phyloP scores from a whole-genome alignment of 2,113 vertebrate species.

The Cheilinus undulatus region DNA sequence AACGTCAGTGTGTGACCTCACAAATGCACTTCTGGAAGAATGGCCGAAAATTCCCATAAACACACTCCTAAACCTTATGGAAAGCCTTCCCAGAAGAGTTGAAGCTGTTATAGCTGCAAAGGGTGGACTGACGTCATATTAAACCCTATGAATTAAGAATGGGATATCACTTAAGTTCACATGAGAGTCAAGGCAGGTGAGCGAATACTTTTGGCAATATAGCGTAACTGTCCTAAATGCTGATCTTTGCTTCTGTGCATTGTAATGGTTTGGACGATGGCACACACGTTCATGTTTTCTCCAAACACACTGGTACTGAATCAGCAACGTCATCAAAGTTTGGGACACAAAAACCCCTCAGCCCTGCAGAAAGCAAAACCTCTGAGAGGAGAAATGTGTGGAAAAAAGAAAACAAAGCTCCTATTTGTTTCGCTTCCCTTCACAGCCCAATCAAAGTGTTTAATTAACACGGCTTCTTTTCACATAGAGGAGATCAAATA shows the following conservation, averaged over 20 bases:
- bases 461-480: slow-evolving; percentile 81
- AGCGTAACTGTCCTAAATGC: slow-evolving; percentile 23
- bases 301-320: slow-evolving; percentile 54
- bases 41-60: no score
- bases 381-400: slow-evolving; percentile 55
- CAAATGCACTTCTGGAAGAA: no score
- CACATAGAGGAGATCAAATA: slow-evolving; percentile 71
- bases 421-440: slow-evolving; percentile 67
- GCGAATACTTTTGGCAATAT: no score
- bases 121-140: no score
- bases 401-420: slow-evolving; percentile 75
- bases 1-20: no score
- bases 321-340: slow-evolving; percentile 68
- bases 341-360: slow-evolving; percentile 32
- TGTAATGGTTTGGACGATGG: slow-evolving; percentile 39
- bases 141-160: no score
- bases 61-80: no score
- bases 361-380: slow-evolving; percentile 54
- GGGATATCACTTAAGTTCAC: no score
- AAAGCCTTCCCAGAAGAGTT: no score
- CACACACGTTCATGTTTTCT: slow-evolving; percentile 52
- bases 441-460: slow-evolving; percentile 70
- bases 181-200: no score
- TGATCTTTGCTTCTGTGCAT: slow-evolving; percentile 61
- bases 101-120: no score